Evolutionary conservation across 2,113 vertebrate genomes (phyloP), one percentile per base, ranked within the genome.

Genomic region (Rhynchopsitta pachyrhyncha): DNA sequence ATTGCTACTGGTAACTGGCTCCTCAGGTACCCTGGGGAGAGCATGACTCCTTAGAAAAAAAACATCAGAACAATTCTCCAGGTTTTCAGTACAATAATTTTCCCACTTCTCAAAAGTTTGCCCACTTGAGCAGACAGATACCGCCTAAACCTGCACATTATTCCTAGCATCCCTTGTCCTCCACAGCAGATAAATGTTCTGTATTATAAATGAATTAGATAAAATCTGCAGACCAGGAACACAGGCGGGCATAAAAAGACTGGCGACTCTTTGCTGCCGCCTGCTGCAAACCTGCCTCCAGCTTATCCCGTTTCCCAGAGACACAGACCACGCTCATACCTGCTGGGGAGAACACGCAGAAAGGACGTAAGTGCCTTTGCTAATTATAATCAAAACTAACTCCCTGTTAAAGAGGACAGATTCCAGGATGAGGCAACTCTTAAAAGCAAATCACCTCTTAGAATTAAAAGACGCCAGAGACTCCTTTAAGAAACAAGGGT

Each of bases 201-300:
- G 17, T 17, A 78, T 59, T 73, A 41, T 22, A 82, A 87, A 55
- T 64, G 47, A 91, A 49, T 74, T 66, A 52, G 67, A 92, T 82
- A 93, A 62, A 91, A 62, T 41, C 62, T 39, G n/a, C 23, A 39
- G 50, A 55, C 29, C 87, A 69, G 85, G 47, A 86, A 35, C 37
- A 52, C 0, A 18, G 29, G 52, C 70, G 35, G 31, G n/a, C 35
- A 66, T 28, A 39, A 50, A 35, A 27, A 90, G 41, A 78, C 31
- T 1, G 24, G 52, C 5, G 62, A 82, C 85, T 71, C 93, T 93
- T 75, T 90, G 95, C 96, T 96, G 97, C 96, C 97, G 53, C 91
- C 96, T 81, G 77, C 94, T 94, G 95, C 22, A 50, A 29, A 42
- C 11, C 71, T 33, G 46, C 49, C 31, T 37, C 33, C 70, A n/a